Base-by-base conservation (phyloP, 2,797 vertebrate species). In the Xiphophorus birchmanni region DNA sequence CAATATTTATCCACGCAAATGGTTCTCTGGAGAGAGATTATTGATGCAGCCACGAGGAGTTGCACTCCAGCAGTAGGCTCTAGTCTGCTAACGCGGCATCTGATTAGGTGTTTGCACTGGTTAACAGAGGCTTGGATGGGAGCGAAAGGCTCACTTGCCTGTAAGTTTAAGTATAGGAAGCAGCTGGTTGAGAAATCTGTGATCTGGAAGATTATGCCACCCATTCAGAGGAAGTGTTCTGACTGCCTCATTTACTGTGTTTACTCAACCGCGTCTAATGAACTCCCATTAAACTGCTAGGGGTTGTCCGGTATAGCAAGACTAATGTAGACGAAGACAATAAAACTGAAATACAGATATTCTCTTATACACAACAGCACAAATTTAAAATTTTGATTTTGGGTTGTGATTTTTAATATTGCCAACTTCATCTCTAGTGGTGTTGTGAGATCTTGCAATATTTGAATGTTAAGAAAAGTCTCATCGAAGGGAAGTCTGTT, bases 1-100 rank as follows among this genome's bases (percentile, higher is more conserved):
- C 92, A 95, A 94, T 95, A 93, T 95, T 94, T 94, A 95, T 94
- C 92, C 92, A 93, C 89, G 87, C 88, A 92, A 95, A 95, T 93
- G 93, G 87, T 92, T 92, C 95, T 94, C 91, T 85, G 83, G 91
- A 92, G 94, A 81, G 90, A 91, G 88, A 93, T 92, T 92, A 91
- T 84, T 89, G 84, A 94, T 89, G 88, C 92, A 92, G 79, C 84
- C 91, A 86, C 75, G 77, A 85, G 23, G 89, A 90, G 87, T 87
- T 83, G 84, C 77, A 82, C 89, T 89, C 88, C 83, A 42, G 85
- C 82, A 90, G 87, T 78, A 80, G 91, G 86, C 80, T 76, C 89
- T 77, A 75, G 82, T 79, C 83, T 73, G 75, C 81, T 40, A 77
- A 73, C 42, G n/a, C 4, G 29, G 32, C 77, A 52, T 58, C 78